Evolutionary conservation across 1,140 invertebrate species (phyloP).

Genomic region (Holcopasites calliopsidis): DNA sequence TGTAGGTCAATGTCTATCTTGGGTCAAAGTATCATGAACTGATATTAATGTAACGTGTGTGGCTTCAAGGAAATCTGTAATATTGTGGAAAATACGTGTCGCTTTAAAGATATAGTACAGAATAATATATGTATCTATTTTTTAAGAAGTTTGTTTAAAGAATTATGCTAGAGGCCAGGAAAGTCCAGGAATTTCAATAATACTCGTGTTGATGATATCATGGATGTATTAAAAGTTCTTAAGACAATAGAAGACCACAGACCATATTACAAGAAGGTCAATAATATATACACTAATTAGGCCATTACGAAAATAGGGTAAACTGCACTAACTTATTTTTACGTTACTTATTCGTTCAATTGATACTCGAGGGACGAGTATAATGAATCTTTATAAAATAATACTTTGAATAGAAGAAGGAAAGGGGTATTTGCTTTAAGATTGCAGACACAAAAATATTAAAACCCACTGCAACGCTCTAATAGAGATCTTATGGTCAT

Average conservation of each 20-base stretch:
- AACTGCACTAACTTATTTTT: background rate
- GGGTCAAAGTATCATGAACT: slow-evolving; percentile 61
- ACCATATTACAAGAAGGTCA: slow-evolving; percentile 68
- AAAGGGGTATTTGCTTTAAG: too few species aligned
- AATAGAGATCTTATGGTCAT: too few species aligned
- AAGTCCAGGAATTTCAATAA: slow-evolving; percentile 46
- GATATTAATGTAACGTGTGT: slow-evolving; percentile 34
- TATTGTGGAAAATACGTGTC: slow-evolving; percentile 16
- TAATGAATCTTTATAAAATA: too few species aligned
- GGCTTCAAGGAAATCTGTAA: slow-evolving; percentile 40
- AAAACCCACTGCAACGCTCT: too few species aligned
- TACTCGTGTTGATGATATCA: slow-evolving; percentile 46
- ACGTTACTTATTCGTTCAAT: background rate
- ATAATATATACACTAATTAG: slow-evolving; percentile 62
- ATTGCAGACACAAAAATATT: too few species aligned
- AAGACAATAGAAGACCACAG: slow-evolving; percentile 65
- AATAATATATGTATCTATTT: background rate
- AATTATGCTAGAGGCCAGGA: too few species aligned
- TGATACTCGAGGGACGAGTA: too few species aligned
- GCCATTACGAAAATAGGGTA: slow-evolving; percentile 54
- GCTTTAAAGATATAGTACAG: background rate
- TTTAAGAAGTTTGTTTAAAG: too few species aligned
- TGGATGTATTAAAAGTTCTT: too few species aligned
- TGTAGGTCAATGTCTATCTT: slow-evolving; percentile 65
- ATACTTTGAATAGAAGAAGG: too few species aligned